A percentile compares a stretch with the other conserved stretches of the same genome.
Conservation (phyloP, 2,797 vertebrate species). For the Acanthurus leucopareius region DNA sequence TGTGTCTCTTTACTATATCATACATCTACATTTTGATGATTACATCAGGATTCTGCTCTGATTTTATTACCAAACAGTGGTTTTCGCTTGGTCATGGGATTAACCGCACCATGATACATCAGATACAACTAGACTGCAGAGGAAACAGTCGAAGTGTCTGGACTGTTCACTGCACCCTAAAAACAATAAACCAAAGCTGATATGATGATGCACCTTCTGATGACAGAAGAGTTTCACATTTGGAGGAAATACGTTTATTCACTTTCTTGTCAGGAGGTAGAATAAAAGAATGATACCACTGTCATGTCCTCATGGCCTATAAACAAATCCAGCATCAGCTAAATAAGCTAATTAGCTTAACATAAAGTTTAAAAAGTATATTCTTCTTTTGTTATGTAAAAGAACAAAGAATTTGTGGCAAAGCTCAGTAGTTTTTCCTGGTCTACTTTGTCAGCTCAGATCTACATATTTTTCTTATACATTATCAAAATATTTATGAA, state of each 20-base stretch:
- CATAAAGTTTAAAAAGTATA: no score
- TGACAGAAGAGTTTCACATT: not conserved
- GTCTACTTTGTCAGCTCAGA: not conserved
- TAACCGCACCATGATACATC: not conserved
- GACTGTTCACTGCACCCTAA: not conserved
- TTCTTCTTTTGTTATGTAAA: not conserved
- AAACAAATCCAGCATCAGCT: not conserved
- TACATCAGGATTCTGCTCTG: not conserved
- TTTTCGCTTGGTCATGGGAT: not conserved
- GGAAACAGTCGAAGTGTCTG: not conserved
- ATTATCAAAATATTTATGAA: conserved; percentile 44
- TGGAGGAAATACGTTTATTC: not conserved
- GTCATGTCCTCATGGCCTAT: not conserved
- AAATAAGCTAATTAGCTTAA: not conserved
- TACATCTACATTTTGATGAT: conserved; percentile 7
- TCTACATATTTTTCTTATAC: conserved; percentile 4
- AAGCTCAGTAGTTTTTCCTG: not conserved
- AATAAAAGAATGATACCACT: not conserved
- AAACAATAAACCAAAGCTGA: conserved; percentile 5
- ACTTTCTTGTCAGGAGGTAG: not conserved
- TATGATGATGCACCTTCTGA: not conserved
- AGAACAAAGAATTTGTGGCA: not conserved
- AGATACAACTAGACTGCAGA: not conserved
- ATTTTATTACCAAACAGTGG: not conserved
- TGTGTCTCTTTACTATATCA: conserved; percentile 6